Evolutionary conservation across 2,113 vertebrate genomes (phyloP).

Genomic region (Pituophis catenifer): DNA sequence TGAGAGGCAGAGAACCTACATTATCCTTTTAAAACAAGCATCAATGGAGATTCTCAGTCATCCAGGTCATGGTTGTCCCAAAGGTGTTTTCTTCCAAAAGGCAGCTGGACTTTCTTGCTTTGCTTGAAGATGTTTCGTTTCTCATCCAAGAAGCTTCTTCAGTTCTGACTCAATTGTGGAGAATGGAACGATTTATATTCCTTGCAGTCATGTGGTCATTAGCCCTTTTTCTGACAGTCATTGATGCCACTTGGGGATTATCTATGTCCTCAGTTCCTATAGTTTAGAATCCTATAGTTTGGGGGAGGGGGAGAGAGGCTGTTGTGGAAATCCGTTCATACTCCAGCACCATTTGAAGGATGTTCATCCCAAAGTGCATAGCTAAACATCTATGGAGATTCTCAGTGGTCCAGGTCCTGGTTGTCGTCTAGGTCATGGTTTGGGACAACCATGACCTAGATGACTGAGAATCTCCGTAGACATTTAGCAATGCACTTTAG

Average conservation of each 20-base stretch:
- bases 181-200: background rate
- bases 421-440: too few species aligned
- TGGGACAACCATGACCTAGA: background rate
- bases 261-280: background rate
- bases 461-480: background rate
- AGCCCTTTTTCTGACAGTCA: background rate
- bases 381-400: background rate
- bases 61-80: background rate
- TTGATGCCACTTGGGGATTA: background rate
- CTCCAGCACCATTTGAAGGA: background rate
- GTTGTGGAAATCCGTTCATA: background rate
- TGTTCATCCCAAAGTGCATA: background rate
- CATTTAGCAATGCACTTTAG: background rate
- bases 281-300: background rate
- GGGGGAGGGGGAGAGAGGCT: too few species aligned
- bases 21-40: background rate
- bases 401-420: background rate
- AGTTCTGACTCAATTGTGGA: background rate
- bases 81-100: background rate
- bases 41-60: background rate
- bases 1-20: background rate
- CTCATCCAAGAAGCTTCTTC: background rate
- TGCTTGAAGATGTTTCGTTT: background rate
- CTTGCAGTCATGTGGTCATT: background rate
- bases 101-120: background rate